Evolutionary conservation across 92 coral and sea anemone species (phyloP).

Genomic region (Zoanthus sociatus): DNA sequence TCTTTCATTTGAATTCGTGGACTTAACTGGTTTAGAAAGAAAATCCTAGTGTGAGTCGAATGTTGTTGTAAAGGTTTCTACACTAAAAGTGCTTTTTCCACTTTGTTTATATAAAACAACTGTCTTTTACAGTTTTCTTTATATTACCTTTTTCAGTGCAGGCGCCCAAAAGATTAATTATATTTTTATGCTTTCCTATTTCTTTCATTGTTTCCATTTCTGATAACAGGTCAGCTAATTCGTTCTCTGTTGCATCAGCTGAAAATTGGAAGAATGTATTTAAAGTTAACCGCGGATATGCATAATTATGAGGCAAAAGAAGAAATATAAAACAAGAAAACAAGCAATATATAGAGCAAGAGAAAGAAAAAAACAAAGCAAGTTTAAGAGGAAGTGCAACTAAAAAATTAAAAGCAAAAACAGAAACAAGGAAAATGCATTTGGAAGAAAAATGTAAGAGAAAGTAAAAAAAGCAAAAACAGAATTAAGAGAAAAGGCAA

Average conservation of each 20-base stretch:
- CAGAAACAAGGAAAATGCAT: neutral
- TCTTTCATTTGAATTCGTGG: too few relatives aligned
- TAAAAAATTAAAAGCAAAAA: neutral
- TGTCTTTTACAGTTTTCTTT: neutral
- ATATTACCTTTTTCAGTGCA: constrained; percentile 95
- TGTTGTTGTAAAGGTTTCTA: too few relatives aligned
- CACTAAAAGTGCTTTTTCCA: too few relatives aligned
- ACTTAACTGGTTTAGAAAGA: too few relatives aligned
- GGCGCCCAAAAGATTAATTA: constrained; percentile 94
- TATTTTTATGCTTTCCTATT: constrained; percentile 93
- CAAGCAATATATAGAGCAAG: neutral
- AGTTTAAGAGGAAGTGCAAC: too few relatives aligned
- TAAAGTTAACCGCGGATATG: neutral
- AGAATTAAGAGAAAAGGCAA: neutral
- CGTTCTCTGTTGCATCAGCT: constrained; percentile 35
- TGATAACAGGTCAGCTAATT: constrained; percentile 11
- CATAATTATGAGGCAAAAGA: too few relatives aligned
- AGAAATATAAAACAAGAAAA: neutral
- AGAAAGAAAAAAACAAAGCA: neutral
- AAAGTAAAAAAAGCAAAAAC: too few relatives aligned
- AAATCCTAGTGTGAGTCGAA: too few relatives aligned
- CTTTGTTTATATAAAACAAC: too few relatives aligned
- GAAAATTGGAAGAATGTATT: neutral
- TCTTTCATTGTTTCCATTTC: constrained; percentile 86
- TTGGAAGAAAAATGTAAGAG: too few relatives aligned